phyloP scores from a whole-genome alignment of 1,140 invertebrate genomes.

The Sycophaga agraensis region DNA sequence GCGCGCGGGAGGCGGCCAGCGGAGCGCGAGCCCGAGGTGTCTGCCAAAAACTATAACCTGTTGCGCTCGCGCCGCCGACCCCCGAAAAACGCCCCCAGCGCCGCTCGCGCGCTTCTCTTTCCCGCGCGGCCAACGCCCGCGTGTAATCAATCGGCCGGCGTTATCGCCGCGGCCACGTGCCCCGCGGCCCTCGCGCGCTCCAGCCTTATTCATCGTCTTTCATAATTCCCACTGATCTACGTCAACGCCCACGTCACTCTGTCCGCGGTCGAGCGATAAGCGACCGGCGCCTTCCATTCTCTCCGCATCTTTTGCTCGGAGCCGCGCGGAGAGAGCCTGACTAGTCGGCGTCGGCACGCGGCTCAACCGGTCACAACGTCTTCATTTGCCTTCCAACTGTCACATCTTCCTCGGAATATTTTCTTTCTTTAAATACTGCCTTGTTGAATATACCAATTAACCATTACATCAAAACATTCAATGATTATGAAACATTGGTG shows the following conservation, averaged over 20 bases:
- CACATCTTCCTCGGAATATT: too few species aligned
- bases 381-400: too few species aligned
- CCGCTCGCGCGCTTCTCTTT: constrained; percentile 38
- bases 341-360: too few species aligned
- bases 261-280: background rate
- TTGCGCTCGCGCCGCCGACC: constrained; percentile 44
- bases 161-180: constrained; percentile 10
- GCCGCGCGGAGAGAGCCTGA: too few species aligned
- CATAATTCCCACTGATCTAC: constrained; percentile 18
- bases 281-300: background rate
- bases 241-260: constrained; percentile 17
- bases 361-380: too few species aligned
- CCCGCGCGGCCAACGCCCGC: constrained; percentile 12
- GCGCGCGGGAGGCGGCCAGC: constrained; percentile 3
- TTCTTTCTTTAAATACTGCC: too few species aligned
- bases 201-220: constrained; percentile 24
- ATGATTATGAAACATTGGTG: too few species aligned
- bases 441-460: too few species aligned
- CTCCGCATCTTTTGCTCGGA: too few species aligned
- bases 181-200: background rate
- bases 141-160: constrained; percentile 9
- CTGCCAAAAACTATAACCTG: constrained; percentile 60
- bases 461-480: too few species aligned
- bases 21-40: constrained; percentile 42
- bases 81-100: constrained; percentile 58